Evolutionary conservation across 2,797 vertebrate genomes (phyloP).

Genomic region (Pseudopleuronectes americanus): DNA sequence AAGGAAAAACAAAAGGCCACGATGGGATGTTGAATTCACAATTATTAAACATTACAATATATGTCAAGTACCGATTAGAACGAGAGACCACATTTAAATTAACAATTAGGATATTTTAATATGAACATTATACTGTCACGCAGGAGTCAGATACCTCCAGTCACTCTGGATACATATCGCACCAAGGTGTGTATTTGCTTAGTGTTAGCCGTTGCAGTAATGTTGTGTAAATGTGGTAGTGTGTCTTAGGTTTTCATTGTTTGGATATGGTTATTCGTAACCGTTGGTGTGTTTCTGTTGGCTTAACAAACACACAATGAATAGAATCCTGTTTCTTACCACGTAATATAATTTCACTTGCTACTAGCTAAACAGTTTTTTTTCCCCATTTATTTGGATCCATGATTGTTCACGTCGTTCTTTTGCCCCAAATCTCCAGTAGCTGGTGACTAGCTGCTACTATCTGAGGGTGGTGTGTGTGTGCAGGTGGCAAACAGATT

Average conservation of each 20-base stretch:
- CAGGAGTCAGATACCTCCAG: not conserved
- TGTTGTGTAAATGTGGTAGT: not conserved
- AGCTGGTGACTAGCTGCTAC: slow-evolving; percentile 3
- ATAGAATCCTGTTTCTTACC: slow-evolving; percentile 27
- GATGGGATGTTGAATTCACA: not conserved
- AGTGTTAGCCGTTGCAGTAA: not conserved
- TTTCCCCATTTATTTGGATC: slow-evolving; percentile 10
- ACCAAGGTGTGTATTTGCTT: slow-evolving; percentile 44
- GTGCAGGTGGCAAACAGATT: slow-evolving; percentile 53
- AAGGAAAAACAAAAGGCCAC: slow-evolving; percentile 17
- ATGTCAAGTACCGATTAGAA: slow-evolving; percentile 6
- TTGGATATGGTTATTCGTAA: slow-evolving; percentile 22
- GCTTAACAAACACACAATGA: slow-evolving; percentile 39
- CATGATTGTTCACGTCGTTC: not conserved
- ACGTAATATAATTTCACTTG: not conserved
- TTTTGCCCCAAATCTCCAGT: not conserved
- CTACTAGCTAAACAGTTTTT: not conserved
- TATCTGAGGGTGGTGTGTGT: slow-evolving; percentile 26
- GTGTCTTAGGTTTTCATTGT: slow-evolving; percentile 12
- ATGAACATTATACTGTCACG: not conserved
- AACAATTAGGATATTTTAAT: not conserved
- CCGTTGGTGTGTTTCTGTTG: slow-evolving; percentile 34
- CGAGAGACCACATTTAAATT: not conserved
- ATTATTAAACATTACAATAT: slow-evolving; percentile 13
- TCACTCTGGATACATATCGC: slow-evolving; percentile 23